A percentile compares a stretch with the other conserved stretches of the same genome.
These are phyloP conservation scores for Agrochola macilenta DNA, from an alignment of 2,888 invertebrate species.

Conservation along the genomic window DNA sequence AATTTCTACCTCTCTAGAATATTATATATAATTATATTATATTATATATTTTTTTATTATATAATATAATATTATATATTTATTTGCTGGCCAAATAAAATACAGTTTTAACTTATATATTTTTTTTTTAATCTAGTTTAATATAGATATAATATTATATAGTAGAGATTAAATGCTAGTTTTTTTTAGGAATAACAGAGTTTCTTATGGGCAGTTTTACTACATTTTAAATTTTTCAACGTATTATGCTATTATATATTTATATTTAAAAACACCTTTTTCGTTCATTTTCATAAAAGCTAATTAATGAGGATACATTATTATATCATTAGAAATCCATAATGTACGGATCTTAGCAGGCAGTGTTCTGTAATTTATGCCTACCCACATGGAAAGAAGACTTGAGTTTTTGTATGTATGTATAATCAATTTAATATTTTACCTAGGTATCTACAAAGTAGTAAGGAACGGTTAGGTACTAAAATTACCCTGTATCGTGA, in stretches of 20 bases:
- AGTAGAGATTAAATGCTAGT: background rate
- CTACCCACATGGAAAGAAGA: no score
- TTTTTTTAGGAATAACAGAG: background rate
- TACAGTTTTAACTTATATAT: no score
- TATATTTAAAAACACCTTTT: background rate
- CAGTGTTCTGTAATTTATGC: no score
- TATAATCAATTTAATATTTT: background rate
- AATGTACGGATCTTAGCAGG: no score
- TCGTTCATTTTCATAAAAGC: background rate
- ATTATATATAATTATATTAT: background rate
- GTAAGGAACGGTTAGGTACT: background rate
- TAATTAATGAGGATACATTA: background rate
- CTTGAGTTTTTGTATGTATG: no score
- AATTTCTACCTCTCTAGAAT: background rate
- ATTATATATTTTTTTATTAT: background rate
- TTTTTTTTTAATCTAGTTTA: no score
- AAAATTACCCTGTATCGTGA: background rate
- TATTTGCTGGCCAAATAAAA: no score
- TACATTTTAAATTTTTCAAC: background rate
- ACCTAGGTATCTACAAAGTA: background rate
- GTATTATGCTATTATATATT: background rate
- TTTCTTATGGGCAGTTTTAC: background rate
- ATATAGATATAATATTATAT: background rate
- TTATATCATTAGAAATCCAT: no score
- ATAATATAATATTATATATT: no score